Conservation (phyloP, 2,797 vertebrate species). For the Galaxias olidus region DNA sequence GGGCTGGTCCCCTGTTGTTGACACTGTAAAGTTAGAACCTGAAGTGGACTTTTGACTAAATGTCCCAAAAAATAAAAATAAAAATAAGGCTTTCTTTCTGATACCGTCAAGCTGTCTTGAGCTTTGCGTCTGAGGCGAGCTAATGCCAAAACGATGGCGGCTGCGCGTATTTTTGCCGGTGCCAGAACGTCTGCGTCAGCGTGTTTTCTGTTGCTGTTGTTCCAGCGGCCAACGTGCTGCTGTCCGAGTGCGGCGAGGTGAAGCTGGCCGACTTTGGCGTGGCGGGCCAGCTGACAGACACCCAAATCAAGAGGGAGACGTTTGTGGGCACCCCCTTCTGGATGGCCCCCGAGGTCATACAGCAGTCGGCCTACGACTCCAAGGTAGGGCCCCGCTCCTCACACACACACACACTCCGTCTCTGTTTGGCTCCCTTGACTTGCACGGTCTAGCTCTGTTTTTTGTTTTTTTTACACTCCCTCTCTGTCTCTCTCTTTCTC, state of each 20-base stretch:
- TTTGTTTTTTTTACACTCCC: not conserved
- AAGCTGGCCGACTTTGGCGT: constrained; percentile 94
- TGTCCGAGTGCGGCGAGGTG: constrained; percentile 92
- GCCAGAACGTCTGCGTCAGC: not conserved
- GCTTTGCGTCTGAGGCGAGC: no score
- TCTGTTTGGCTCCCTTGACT: not conserved
- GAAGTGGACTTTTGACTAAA: no score
- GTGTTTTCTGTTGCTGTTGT: not conserved
- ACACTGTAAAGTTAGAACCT: no score
- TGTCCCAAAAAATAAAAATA: no score
- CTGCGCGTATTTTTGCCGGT: no score
- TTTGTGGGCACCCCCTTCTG: constrained; percentile 95
- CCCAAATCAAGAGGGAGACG: constrained; percentile 93
- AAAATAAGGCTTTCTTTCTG: no score
- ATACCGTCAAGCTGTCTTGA: no score
- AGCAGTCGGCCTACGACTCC: constrained; percentile 92
- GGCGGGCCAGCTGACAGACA: constrained; percentile 92
- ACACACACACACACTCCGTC: not conserved
- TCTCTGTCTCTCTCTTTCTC: not conserved
- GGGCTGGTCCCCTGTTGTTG: no score
- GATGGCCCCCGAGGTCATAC: constrained; percentile 97
- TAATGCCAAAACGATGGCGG: no score
- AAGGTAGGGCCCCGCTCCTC: no score
- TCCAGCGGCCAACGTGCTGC: constrained; percentile 81
- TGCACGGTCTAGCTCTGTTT: not conserved